A percentile compares a stretch with the other conserved stretches of the same genome.
phyloP scores from a whole-genome alignment of 2,113 vertebrate genomes.

The Marmota flaviventris region DNA sequence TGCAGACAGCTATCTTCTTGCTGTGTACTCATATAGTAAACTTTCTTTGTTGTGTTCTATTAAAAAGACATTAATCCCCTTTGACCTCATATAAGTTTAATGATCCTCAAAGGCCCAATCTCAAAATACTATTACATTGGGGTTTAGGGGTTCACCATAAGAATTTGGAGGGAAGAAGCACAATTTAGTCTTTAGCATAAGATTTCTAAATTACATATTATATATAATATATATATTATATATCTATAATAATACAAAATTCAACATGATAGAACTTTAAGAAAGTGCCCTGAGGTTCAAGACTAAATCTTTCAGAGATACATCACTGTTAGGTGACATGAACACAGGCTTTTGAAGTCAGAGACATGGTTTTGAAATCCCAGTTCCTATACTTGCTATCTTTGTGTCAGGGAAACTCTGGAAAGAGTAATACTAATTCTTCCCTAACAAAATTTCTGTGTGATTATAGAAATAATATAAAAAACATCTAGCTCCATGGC shows the following conservation, averaged over 20 bases:
- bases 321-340: not conserved
- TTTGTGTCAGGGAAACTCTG: not conserved
- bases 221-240: not conserved
- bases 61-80: not conserved
- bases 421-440: not conserved
- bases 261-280: not conserved
- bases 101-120: not conserved
- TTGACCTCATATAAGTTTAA: not conserved
- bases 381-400: not conserved
- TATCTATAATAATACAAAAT: not conserved
- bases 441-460: not conserved
- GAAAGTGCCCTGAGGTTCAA: not conserved
- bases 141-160: not conserved
- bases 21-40: not conserved
- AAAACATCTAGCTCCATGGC: not conserved
- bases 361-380: not conserved
- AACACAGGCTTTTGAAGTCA: not conserved
- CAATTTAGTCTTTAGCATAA: not conserved
- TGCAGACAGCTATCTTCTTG: not conserved
- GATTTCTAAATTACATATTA: not conserved
- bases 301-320: not conserved
- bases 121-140: not conserved
- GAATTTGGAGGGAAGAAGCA: not conserved
- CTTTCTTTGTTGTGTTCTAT: not conserved
- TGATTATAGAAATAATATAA: constrained; percentile 43